These are phyloP conservation scores for Sepioteuthis lessoniana DNA, from an alignment of 2,888 invertebrate genomes.

Conservation along the genomic window DNA sequence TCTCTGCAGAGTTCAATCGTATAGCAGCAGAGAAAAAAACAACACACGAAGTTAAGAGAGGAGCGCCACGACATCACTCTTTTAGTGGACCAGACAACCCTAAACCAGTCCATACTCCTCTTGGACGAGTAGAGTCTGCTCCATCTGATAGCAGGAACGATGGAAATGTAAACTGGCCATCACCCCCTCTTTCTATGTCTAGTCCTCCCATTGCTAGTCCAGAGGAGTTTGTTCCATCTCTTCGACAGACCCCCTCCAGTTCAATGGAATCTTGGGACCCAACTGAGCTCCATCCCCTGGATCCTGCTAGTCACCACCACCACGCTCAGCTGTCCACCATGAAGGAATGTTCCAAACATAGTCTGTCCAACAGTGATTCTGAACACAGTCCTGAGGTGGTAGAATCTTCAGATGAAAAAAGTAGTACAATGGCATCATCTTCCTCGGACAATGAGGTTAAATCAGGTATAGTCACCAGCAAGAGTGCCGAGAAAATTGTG, in stretches of 20 bases:
- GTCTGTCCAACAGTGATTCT: conserved; percentile 48
- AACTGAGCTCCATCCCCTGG: conserved; percentile 36
- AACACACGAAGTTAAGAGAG: not conserved
- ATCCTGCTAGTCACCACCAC: not conserved
- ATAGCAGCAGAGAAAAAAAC: conserved; percentile 46
- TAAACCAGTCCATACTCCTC: conserved; percentile 43
- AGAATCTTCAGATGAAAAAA: conserved; percentile 45
- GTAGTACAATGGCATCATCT: conserved; percentile 40
- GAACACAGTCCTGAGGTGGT: conserved; percentile 40
- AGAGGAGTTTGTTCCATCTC: conserved; percentile 54
- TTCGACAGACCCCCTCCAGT: conserved; percentile 44
- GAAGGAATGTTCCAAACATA: conserved; percentile 38
- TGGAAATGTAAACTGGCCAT: conserved; percentile 47
- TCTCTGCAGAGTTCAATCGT: conserved; percentile 45
- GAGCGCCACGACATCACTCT: conserved; percentile 39
- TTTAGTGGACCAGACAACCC: conserved; percentile 43
- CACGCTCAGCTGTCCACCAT: conserved; percentile 36
- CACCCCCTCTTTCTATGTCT: conserved; percentile 49
- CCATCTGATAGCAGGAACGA: conserved; percentile 42
- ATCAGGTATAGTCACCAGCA: conserved; percentile 61
- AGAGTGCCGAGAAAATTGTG: conserved; percentile 70
- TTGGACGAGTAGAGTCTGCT: conserved; percentile 46
- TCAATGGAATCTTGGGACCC: conserved; percentile 47
- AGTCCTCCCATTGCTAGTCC: conserved; percentile 57
- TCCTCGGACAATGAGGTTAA: conserved; percentile 49